Base-by-base conservation (phyloP, 2,888 invertebrate genomes). In the Nemurella pictetii region DNA sequence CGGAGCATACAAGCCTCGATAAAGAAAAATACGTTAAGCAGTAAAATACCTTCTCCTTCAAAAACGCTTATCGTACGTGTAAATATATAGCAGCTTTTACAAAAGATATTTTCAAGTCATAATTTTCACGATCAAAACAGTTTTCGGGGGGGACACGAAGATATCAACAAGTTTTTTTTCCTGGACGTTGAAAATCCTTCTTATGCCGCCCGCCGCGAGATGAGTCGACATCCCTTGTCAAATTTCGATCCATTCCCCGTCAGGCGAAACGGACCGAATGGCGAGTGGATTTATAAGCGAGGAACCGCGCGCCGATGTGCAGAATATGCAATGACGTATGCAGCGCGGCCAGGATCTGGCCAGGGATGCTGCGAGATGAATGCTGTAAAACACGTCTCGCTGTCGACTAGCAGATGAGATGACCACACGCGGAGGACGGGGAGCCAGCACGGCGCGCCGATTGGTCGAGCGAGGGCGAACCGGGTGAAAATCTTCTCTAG, bases 321-420 rank as follows among this genome's bases (percentile, higher is more conserved):
- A 55, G 20, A 55, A 55, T 55, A 55, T 55, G 9, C 15, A 1
- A 15, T 20, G 55, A 7, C 55, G 55, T 55, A n/a, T 20, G 55
- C 12, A 12, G 20, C 55, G 9, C 55, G 5, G 55, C 55, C 3
- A 12, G n/a, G n/a, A n/a, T n/a, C n/a, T n/a, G n/a, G n/a, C n/a
- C n/a, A n/a, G n/a, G n/a, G n/a, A n/a, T n/a, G n/a, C n/a, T n/a
- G n/a, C n/a, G n/a, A n/a, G n/a, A n/a, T n/a, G n/a, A n/a, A n/a
- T n/a, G n/a, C n/a, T n/a, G 28, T 27, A 75, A 75, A 75, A 75
- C 75, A 9, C 75, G 75, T 75, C 75, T 75, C 75, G 75, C 75
- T n/a, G n/a, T n/a, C 75, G 28, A 75, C 25, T 75, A 26, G 55
- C 55, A 55, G 55, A 55, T 28, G 75, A 75, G 75, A 75, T 75